phyloP scores from a whole-genome alignment of 2,888 invertebrate genomes.

The Camptogramma bilineatum region DNA sequence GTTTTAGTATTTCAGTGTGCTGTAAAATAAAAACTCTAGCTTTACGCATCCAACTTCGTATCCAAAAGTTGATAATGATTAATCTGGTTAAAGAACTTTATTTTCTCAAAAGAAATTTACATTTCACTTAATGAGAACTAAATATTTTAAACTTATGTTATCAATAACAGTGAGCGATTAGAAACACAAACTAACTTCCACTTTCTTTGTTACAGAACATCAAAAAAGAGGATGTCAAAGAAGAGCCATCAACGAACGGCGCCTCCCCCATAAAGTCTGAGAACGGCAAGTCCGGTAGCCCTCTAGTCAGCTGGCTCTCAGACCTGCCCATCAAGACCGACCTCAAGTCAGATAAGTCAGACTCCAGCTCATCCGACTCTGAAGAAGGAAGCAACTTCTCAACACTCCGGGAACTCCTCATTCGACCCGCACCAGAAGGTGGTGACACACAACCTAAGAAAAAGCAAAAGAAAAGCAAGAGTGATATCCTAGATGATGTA shows the following conservation, averaged over 20 bases:
- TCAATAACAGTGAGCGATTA: too few relatives aligned
- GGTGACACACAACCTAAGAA: slow-evolving; percentile 79
- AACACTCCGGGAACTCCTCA: slow-evolving; percentile 91
- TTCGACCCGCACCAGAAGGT: slow-evolving; percentile 88
- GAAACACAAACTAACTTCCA: neutral
- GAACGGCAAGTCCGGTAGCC: slow-evolving; percentile 71
- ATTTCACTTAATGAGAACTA: too few relatives aligned
- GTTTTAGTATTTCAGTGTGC: too few relatives aligned
- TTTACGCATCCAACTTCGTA: too few relatives aligned
- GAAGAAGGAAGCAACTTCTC: slow-evolving; percentile 92
- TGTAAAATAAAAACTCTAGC: too few relatives aligned
- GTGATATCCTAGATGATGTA: slow-evolving; percentile 90
- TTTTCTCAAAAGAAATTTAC: too few relatives aligned
- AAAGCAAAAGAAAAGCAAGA: slow-evolving; percentile 86
- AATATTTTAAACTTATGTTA: too few relatives aligned
- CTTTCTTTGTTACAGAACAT: slow-evolving; percentile 64
- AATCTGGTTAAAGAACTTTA: too few relatives aligned
- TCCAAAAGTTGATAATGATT: too few relatives aligned
- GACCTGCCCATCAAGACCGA: slow-evolving; percentile 71
- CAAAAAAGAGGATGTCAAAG: slow-evolving; percentile 81
- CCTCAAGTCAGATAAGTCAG: slow-evolving; percentile 77
- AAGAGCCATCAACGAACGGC: slow-evolving; percentile 74
- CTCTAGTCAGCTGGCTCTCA: slow-evolving; percentile 74
- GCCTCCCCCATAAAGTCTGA: slow-evolving; percentile 77
- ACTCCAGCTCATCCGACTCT: slow-evolving; percentile 87